Conservation (phyloP, 2,797 vertebrate species). For the Loris lydekkerianus region DNA sequence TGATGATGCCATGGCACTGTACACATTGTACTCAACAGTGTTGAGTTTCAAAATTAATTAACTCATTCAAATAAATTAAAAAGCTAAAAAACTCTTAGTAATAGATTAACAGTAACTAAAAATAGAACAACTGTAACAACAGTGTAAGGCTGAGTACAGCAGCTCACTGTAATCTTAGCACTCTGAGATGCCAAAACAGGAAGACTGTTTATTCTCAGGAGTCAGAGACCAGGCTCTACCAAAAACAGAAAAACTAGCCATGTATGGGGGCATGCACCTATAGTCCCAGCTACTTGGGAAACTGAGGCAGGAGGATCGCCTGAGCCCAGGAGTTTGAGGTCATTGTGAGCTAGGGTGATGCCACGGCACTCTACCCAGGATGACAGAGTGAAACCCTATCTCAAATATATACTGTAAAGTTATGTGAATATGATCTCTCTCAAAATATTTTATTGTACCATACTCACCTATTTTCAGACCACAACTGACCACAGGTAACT, state of each 20-base stretch:
- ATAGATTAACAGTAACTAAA: background rate
- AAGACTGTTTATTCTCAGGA: background rate
- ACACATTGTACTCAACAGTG: too few species aligned
- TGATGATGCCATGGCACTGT: too few species aligned
- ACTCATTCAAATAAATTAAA: too few species aligned
- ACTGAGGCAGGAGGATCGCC: background rate
- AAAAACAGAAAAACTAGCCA: background rate
- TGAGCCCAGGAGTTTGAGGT: background rate
- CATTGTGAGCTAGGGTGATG: background rate
- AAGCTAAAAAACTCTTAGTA: background rate
- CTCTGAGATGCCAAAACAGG: background rate
- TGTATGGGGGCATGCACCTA: background rate
- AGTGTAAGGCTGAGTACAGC: too few species aligned
- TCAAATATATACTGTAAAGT: background rate
- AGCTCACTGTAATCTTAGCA: background rate
- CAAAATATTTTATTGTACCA: background rate
- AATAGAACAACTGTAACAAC: background rate
- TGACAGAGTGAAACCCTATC: background rate
- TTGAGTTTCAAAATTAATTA: too few species aligned
- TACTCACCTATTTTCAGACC: background rate
- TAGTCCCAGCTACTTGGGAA: background rate
- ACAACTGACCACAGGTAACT: background rate
- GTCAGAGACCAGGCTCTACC: background rate
- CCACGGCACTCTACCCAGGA: too few species aligned
- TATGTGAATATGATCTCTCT: background rate